Conservation (phyloP, 2,113 vertebrate species). For the Diphyllodes magnificus region DNA sequence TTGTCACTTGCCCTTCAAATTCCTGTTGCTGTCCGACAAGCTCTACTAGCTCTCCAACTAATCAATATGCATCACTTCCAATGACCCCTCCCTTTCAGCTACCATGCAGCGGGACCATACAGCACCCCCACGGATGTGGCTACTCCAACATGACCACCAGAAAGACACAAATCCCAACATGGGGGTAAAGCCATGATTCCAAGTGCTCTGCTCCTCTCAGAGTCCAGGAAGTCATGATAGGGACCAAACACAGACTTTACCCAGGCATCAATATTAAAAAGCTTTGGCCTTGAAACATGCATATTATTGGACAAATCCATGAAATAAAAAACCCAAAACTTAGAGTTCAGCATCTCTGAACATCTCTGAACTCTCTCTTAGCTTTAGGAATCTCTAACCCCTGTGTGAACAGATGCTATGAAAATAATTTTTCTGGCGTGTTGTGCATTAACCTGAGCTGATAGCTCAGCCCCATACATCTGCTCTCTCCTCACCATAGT, state of each 20-base stretch:
- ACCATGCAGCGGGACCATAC: no score
- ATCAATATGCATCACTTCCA: background rate
- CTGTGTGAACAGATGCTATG: background rate
- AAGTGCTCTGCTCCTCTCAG: background rate
- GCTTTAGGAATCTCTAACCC: background rate
- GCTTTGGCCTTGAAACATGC: background rate
- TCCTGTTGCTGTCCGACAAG: background rate
- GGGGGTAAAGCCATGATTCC: background rate
- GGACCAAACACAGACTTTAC: background rate
- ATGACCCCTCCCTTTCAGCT: background rate
- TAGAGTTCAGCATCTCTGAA: background rate
- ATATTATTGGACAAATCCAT: background rate
- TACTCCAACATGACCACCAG: background rate
- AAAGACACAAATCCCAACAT: background rate
- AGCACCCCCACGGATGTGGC: background rate
- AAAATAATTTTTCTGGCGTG: background rate
- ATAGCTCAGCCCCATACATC: background rate
- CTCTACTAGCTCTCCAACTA: background rate
- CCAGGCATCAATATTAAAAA: background rate
- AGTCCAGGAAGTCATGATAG: background rate
- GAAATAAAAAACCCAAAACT: background rate
- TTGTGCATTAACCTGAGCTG: background rate
- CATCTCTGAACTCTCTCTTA: no score
- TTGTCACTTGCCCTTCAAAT: background rate
- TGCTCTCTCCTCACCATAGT: background rate